phyloP scores from a whole-genome alignment of 1,140 invertebrate species.

The Euwallacea similis region DNA sequence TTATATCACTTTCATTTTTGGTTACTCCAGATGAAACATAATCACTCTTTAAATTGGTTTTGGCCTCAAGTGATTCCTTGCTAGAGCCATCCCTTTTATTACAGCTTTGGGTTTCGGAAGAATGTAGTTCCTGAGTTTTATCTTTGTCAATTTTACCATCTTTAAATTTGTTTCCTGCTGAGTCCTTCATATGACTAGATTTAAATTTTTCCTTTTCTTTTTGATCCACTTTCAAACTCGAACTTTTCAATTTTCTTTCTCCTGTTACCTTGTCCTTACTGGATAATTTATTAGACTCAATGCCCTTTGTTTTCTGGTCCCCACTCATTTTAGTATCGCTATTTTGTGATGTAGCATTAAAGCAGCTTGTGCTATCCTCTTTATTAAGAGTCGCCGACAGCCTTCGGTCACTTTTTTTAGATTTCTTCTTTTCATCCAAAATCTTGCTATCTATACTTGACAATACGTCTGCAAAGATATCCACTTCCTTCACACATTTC shows the following conservation, averaged over 20 bases:
- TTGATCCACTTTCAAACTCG: neutral
- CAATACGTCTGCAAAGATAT: constrained; percentile 43
- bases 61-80: neutral
- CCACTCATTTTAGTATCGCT: too few species aligned
- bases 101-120: constrained; percentile 16
- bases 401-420: constrained; percentile 35
- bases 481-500: constrained; percentile 43
- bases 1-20: constrained; percentile 1
- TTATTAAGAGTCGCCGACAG: neutral
- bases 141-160: constrained; percentile 35
- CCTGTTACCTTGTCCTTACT: constrained; percentile 16
- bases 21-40: neutral
- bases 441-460: constrained; percentile 46
- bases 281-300: neutral
- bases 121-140: neutral
- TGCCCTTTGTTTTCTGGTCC: too few species aligned
- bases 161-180: neutral
- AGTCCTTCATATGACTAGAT: constrained; percentile 4
- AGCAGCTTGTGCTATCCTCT: neutral
- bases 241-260: too few species aligned
- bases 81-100: neutral
- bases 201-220: constrained; percentile 10
- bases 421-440: constrained; percentile 34
- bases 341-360: too few species aligned
- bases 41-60: too few species aligned